These are phyloP conservation scores for Phortica variegata DNA, from an alignment of 1,140 invertebrate species.

Conservation along the genomic window DNA sequence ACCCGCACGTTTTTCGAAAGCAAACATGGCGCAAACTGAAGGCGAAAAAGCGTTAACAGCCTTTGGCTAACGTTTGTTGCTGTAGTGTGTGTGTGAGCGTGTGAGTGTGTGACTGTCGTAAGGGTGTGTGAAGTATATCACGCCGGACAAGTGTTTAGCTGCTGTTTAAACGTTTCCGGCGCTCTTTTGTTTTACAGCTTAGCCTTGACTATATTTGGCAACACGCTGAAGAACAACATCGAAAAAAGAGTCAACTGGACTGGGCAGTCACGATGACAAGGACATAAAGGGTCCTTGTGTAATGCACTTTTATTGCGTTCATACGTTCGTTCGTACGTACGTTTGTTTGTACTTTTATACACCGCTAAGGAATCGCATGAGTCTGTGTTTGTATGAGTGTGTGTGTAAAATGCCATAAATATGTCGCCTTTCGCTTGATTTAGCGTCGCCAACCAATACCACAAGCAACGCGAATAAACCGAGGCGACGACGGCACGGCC, in stretches of 20 bases:
- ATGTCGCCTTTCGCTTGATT: conserved; percentile 57
- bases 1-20: conserved; percentile 54
- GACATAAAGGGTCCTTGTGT: conserved; percentile 28
- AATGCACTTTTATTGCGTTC: conserved; percentile 53
- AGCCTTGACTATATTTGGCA: conserved; percentile 55
- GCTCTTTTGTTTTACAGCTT: conserved; percentile 50
- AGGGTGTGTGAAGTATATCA: neutral
- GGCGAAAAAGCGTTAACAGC: conserved; percentile 1
- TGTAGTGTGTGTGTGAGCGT: neutral
- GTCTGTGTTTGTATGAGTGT: conserved; percentile 20
- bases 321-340: no score
- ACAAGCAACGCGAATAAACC: neutral
- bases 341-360: conserved; percentile 21
- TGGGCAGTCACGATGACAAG: neutral
- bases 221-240: conserved; percentile 28
- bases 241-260: no score
- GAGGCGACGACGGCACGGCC: no score
- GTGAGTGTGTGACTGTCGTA: neutral
- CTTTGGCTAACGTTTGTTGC: neutral
- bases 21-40: conserved; percentile 24
- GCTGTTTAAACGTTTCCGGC: conserved; percentile 51
- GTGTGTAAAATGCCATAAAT: conserved; percentile 52
- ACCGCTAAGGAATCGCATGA: conserved; percentile 44
- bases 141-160: conserved; percentile 46
- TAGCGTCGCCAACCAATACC: conserved; percentile 25